These are phyloP conservation scores for Carlito syrichta DNA, from an alignment of 2,113 vertebrate genomes.

Conservation along the genomic window DNA sequence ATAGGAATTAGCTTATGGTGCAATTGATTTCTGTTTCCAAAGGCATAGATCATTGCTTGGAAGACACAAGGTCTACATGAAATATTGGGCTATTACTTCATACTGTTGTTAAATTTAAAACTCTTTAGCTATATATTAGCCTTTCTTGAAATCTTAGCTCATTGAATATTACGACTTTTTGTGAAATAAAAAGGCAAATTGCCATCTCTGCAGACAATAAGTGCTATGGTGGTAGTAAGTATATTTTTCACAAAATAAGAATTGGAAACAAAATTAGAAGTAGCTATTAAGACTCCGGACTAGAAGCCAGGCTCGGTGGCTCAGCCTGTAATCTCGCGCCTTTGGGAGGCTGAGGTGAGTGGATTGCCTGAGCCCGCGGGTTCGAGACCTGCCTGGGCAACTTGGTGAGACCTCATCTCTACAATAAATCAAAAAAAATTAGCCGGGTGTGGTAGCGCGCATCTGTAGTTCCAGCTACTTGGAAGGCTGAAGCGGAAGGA, in stretches of 20 bases:
- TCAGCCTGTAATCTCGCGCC: no score
- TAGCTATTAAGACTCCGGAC: neutral
- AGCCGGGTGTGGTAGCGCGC: no score
- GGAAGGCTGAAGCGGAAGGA: no score
- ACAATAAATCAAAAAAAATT: no score
- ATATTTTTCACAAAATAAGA: neutral
- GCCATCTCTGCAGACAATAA: neutral
- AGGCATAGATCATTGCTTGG: conserved; percentile 1
- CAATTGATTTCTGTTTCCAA: neutral
- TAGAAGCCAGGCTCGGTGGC: no score
- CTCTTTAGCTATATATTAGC: neutral
- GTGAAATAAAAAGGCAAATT: neutral
- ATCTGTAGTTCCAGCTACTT: no score
- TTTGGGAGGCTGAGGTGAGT: no score
- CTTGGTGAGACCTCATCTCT: no score
- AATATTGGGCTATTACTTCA: neutral
- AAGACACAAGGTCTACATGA: neutral
- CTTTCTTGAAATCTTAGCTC: neutral
- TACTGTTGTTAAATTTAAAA: conserved; percentile 7
- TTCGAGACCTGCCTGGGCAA: no score
- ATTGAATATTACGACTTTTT: neutral
- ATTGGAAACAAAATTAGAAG: neutral
- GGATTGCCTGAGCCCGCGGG: no score
- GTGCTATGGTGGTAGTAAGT: neutral
- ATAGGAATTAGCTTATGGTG: neutral